phyloP scores from a whole-genome alignment of 2,113 vertebrate genomes.

The Chrysemys picta region DNA sequence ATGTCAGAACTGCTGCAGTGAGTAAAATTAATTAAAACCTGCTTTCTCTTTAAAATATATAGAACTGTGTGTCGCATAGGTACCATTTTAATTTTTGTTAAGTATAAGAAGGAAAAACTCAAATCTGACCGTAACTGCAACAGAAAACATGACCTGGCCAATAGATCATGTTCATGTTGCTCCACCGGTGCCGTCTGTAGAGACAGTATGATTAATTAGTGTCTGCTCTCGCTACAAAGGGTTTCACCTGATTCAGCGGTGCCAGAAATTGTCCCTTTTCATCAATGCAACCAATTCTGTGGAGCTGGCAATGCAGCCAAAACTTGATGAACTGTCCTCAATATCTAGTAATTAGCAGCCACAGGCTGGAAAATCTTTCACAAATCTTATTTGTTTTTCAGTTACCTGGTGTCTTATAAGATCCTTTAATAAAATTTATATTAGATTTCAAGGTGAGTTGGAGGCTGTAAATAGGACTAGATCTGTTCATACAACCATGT shows the following conservation, averaged over 20 bases:
- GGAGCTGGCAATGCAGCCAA: background rate
- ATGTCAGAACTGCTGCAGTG: background rate
- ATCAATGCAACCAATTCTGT: background rate
- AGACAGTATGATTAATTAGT: background rate
- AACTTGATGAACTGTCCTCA: background rate
- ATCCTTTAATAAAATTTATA: background rate
- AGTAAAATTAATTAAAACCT: background rate
- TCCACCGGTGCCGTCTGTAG: background rate
- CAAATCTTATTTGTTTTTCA: background rate
- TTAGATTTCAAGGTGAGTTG: conserved; percentile 23
- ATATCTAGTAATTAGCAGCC: background rate
- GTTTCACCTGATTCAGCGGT: background rate
- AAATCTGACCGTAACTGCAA: background rate
- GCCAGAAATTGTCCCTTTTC: background rate
- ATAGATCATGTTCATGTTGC: background rate
- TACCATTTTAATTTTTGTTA: background rate
- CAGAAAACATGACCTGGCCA: background rate
- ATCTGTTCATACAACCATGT: background rate
- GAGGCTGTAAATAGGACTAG: conserved; percentile 26
- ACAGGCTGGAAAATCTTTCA: background rate
- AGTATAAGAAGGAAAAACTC: background rate
- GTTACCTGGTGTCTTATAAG: background rate
- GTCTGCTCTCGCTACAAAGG: background rate
- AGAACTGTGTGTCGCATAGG: background rate
- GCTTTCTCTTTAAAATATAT: background rate